phyloP scores from a whole-genome alignment of 2,113 vertebrate genomes.

The Rafetus swinhoei region DNA sequence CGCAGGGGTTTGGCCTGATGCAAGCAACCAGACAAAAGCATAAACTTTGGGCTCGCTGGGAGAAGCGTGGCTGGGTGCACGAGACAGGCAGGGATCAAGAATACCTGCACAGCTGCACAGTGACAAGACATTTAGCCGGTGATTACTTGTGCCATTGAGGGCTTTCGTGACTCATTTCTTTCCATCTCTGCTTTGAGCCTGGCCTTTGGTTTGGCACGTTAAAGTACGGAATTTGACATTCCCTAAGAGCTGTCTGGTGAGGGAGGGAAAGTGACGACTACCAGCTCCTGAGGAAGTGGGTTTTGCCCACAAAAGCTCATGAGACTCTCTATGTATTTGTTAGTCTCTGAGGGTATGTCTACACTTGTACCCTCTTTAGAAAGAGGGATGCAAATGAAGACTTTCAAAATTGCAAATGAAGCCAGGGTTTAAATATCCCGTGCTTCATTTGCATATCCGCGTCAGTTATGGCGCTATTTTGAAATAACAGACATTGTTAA shows the following conservation, averaged over 20 bases:
- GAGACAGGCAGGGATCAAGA: background rate
- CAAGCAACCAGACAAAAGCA: background rate
- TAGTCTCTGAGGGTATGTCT: no score
- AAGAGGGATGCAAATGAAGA: no score
- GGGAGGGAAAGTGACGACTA: background rate
- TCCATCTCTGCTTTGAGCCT: conserved; percentile 5
- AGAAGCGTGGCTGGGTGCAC: background rate
- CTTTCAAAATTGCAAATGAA: no score
- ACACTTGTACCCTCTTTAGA: no score
- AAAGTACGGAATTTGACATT: background rate
- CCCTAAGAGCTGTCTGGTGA: background rate
- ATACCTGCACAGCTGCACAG: background rate
- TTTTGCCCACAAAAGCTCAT: no score
- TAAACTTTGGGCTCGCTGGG: rapidly evolving
- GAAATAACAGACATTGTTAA: no score
- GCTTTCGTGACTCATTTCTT: background rate
- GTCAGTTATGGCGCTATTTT: no score
- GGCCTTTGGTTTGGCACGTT: background rate
- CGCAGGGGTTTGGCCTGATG: background rate
- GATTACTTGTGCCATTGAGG: rapidly evolving
- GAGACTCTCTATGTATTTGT: no score
- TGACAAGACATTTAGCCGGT: background rate
- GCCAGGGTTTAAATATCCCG: no score
- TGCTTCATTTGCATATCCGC: no score
- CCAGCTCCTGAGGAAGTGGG: no score